These are phyloP conservation scores for Lepidocyrtinus sp. DNA, from an alignment of 2,888 invertebrate genomes.

Conservation along the genomic window DNA sequence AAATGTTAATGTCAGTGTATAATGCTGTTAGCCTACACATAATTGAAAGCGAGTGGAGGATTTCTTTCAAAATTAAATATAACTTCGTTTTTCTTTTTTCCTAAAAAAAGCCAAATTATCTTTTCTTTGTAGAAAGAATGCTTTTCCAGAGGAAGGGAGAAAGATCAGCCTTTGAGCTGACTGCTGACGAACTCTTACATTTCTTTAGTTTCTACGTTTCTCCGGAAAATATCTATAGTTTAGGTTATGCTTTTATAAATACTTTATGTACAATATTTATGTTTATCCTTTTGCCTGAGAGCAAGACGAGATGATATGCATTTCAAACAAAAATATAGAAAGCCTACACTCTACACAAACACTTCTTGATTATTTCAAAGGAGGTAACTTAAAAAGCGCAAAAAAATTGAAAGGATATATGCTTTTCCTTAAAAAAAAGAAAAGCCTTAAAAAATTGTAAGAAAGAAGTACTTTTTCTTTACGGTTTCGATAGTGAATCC, in stretches of 20 bases:
- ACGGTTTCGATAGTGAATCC: slow-evolving; percentile 62
- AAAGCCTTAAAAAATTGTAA: too few species aligned
- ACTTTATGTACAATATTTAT: not conserved
- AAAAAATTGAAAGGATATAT: slow-evolving; percentile 37
- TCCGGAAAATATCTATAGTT: too few species aligned
- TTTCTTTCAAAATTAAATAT: slow-evolving; percentile 64
- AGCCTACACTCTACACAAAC: not conserved
- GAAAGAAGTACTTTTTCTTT: slow-evolving; percentile 41
- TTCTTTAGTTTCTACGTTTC: not conserved
- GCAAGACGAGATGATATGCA: not conserved
- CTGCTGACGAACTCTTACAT: slow-evolving; percentile 36
- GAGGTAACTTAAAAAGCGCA: slow-evolving; percentile 18
- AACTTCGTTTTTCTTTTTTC: slow-evolving; percentile 47
- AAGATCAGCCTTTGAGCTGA: slow-evolving; percentile 61
- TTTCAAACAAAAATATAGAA: not conserved
- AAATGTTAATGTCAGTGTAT: slow-evolving; percentile 63
- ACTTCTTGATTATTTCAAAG: not conserved
- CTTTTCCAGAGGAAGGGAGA: slow-evolving; percentile 17
- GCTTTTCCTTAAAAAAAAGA: slow-evolving; percentile 38
- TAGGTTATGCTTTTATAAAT: not conserved
- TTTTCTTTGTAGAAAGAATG: not conserved
- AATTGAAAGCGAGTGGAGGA: slow-evolving; percentile 64
- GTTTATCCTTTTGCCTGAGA: not conserved
- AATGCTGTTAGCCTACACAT: slow-evolving; percentile 63
- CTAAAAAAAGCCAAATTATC: slow-evolving; percentile 8